phyloP scores from a whole-genome alignment of 2,888 invertebrate genomes.

The Pammene aurita region DNA sequence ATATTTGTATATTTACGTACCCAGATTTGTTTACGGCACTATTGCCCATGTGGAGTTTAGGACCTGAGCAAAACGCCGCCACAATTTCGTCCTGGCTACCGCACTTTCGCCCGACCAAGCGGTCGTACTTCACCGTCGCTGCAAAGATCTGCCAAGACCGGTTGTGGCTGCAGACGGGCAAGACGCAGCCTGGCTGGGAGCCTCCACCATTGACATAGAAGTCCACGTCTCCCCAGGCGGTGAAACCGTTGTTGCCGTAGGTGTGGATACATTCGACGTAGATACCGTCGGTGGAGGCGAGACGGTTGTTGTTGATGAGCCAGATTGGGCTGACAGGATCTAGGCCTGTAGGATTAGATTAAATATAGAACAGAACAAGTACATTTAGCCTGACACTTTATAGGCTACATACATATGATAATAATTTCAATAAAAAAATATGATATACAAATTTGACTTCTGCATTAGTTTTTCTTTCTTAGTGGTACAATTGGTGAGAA shows the following conservation, averaged over 20 bases:
- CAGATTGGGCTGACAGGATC: slow-evolving; percentile 38
- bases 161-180: slow-evolving; percentile 33
- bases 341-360: slow-evolving; percentile 18
- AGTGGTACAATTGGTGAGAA: too few relatives aligned
- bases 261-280: slow-evolving; percentile 40
- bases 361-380: background rate
- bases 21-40: slow-evolving; percentile 11
- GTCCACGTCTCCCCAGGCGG: slow-evolving; percentile 30
- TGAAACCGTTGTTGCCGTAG: slow-evolving; percentile 29
- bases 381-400: too few relatives aligned
- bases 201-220: slow-evolving; percentile 37
- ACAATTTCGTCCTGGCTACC: slow-evolving; percentile 4
- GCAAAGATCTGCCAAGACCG: slow-evolving; percentile 32
- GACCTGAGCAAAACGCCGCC: slow-evolving; percentile 9
- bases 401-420: too few relatives aligned
- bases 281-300: slow-evolving; percentile 33
- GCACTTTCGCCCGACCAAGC: slow-evolving; percentile 26
- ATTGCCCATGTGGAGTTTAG: slow-evolving; percentile 23
- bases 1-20: slow-evolving; percentile 7
- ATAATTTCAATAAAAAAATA: too few relatives aligned
- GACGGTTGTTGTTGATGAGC: slow-evolving; percentile 29
- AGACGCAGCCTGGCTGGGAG: slow-evolving; percentile 35
- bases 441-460: too few relatives aligned
- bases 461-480: too few relatives aligned
- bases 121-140: slow-evolving; percentile 33